Evolutionary conservation across 2,888 invertebrate genomes (phyloP).

Genomic region (Romanomermis culicivorax): DNA sequence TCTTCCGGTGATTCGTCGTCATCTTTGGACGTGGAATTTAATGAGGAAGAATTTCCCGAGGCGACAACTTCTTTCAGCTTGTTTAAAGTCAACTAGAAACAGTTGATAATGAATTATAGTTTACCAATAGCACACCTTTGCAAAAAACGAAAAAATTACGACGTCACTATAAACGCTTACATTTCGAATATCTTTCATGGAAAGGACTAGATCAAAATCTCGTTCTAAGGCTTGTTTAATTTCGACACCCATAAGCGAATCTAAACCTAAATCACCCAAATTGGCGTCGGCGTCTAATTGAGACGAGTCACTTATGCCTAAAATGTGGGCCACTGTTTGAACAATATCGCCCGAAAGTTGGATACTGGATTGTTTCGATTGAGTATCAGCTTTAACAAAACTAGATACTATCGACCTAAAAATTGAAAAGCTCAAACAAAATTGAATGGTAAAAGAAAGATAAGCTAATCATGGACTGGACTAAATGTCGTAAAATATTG

Average conservation of each 20-base stretch:
- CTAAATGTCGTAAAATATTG: too few species aligned
- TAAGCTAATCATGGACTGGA: neutral
- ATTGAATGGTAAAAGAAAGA: neutral
- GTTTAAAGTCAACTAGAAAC: slow-evolving; percentile 46
- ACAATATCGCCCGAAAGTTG: slow-evolving; percentile 8
- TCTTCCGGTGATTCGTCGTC: slow-evolving; percentile 20
- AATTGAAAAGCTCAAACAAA: too few species aligned
- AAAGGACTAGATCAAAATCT: slow-evolving; percentile 60
- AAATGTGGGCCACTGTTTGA: slow-evolving; percentile 25
- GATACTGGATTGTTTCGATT: neutral
- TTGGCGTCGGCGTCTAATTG: slow-evolving; percentile 52
- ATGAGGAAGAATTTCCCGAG: slow-evolving; percentile 17
- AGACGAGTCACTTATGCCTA: slow-evolving; percentile 59
- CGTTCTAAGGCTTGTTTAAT: slow-evolving; percentile 48
- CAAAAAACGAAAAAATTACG: neutral
- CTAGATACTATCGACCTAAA: neutral
- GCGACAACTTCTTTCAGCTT: slow-evolving; percentile 40
- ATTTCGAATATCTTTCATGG: slow-evolving; percentile 66
- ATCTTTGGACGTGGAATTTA: slow-evolving; percentile 1
- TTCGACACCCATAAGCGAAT: slow-evolving; percentile 95
- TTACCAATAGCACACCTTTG: neutral
- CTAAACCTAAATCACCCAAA: slow-evolving; percentile 85
- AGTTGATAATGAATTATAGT: neutral
- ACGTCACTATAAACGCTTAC: slow-evolving; percentile 17
- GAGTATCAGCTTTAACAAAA: neutral